phyloP scores from a whole-genome alignment of 2,888 invertebrate species.

The Oligia latruncula region DNA sequence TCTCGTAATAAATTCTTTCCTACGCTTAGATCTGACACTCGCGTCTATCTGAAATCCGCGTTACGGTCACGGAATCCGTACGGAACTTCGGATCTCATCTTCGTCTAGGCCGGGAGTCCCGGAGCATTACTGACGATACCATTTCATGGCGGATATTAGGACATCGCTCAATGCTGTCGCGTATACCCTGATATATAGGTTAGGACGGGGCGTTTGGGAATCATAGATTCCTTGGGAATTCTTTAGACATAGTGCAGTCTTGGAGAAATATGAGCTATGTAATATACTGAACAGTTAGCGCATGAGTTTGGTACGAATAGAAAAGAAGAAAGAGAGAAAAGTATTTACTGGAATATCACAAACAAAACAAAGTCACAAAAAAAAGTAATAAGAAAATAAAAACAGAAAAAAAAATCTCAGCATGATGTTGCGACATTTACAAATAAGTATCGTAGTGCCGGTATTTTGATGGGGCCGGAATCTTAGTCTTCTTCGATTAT shows the following conservation, averaged over 20 bases:
- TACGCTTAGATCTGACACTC: conserved; percentile 51
- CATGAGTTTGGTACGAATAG: background rate
- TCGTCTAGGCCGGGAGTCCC: conserved; percentile 51
- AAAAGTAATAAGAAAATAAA: background rate
- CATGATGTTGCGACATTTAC: background rate
- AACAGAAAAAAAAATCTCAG: background rate
- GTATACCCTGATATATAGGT: conserved; percentile 76
- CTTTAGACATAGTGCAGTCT: conserved; percentile 54
- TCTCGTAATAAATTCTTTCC: conserved; percentile 68
- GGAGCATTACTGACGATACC: conserved; percentile 69
- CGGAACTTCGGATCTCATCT: conserved; percentile 56
- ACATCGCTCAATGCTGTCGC: conserved; percentile 84
- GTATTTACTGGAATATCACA: background rate
- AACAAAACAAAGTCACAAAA: background rate
- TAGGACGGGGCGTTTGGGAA: conserved; percentile 62
- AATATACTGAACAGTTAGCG: conserved; percentile 2
- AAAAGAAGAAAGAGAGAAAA: background rate
- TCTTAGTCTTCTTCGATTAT: background rate
- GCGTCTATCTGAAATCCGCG: conserved; percentile 57
- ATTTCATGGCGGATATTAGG: conserved; percentile 86
- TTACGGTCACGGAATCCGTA: conserved; percentile 28
- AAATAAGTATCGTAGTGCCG: background rate
- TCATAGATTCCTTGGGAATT: conserved; percentile 66
- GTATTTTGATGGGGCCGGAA: background rate
- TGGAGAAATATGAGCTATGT: conserved; percentile 49